phyloP scores from a whole-genome alignment of 2,113 vertebrate species.

The Oceanodroma tethys region DNA sequence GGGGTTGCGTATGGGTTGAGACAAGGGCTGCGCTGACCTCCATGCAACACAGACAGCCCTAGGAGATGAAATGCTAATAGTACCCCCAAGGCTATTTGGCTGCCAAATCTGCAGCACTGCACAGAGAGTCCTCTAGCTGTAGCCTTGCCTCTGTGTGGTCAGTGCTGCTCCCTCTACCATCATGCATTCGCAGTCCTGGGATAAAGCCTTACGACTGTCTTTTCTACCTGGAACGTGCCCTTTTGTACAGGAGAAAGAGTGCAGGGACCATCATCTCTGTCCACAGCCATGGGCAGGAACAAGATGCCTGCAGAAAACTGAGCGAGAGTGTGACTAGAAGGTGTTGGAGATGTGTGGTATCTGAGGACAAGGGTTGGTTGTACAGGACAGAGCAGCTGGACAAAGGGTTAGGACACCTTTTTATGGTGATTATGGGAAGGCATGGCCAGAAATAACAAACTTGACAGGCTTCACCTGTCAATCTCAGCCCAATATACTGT shows the following conservation, averaged over 20 bases:
- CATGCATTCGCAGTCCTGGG: neutral
- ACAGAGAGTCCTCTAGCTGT: neutral
- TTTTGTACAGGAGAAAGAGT: neutral
- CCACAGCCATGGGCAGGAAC: neutral
- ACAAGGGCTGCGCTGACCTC: neutral
- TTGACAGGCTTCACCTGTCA: neutral
- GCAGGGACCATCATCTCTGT: too few species aligned
- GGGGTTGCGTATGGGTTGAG: neutral
- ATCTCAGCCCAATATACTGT: neutral
- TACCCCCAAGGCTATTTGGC: neutral
- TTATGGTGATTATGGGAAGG: neutral
- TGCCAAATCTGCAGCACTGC: neutral
- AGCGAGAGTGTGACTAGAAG: neutral
- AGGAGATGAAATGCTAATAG: neutral
- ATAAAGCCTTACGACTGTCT: neutral
- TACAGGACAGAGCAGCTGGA: neutral
- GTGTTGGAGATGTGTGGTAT: neutral
- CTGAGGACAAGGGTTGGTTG: neutral
- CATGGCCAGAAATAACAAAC: neutral
- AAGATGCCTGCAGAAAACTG: neutral
- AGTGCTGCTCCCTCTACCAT: neutral
- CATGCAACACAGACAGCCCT: neutral
- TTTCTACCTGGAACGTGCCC: neutral
- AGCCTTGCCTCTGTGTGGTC: neutral
- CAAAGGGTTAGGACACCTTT: neutral